Percentiles rank a stretch among this genome's conserved stretches.
Conservation (phyloP, 2,888 invertebrate genomes). For the Melinaea menophilus region DNA sequence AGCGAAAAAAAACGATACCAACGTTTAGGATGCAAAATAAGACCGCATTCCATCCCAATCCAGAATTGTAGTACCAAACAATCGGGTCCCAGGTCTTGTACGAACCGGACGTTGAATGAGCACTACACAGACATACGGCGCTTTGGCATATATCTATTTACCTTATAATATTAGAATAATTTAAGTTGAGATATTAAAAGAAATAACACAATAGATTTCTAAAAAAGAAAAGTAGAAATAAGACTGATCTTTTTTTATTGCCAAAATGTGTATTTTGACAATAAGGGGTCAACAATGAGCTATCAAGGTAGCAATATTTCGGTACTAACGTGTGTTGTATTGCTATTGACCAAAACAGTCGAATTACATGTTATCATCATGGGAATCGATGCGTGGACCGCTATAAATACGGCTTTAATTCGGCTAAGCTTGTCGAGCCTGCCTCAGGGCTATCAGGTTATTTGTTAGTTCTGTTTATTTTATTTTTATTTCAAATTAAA, state of each 20-base stretch:
- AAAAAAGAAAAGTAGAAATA: conserved; percentile 5
- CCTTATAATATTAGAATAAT: too few species aligned
- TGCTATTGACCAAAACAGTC: conserved; percentile 39
- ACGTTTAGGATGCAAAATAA: too few species aligned
- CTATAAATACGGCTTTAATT: conserved; percentile 46
- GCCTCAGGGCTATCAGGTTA: conserved; percentile 30
- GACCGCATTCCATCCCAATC: too few species aligned
- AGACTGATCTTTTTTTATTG: conserved; percentile 21
- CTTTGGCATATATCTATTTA: too few species aligned
- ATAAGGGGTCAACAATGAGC: conserved; percentile 24
- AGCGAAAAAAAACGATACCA: too few species aligned
- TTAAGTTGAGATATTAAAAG: too few species aligned
- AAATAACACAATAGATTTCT: not conserved
- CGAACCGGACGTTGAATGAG: too few species aligned
- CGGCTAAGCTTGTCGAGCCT: conserved; percentile 32
- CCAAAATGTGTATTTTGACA: conserved; percentile 23
- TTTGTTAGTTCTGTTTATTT: not conserved
- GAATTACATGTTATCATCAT: conserved; percentile 44
- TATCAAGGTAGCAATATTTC: conserved; percentile 31
- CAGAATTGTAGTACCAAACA: too few species aligned
- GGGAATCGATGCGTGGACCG: conserved; percentile 46
- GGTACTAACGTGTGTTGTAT: conserved; percentile 32
- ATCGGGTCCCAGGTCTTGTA: too few species aligned
- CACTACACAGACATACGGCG: too few species aligned
- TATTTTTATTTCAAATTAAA: not conserved